Evolutionary conservation across 2,888 invertebrate genomes (phyloP).

Genomic region (Volucella zonaria): DNA sequence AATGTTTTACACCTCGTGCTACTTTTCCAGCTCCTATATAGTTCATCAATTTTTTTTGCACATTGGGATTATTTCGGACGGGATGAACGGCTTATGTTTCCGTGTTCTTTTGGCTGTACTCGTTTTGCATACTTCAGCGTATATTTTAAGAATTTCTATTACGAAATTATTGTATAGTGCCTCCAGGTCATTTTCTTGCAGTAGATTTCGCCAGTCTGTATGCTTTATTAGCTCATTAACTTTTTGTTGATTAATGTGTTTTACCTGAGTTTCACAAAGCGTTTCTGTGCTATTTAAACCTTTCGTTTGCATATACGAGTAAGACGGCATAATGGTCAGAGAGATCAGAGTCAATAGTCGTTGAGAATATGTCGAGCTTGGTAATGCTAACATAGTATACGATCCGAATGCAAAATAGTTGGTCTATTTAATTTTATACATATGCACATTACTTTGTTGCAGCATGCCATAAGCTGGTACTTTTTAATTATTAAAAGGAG

Average conservation of each 20-base stretch:
- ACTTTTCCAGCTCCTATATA: not conserved
- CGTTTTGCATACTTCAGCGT: constrained; percentile 11
- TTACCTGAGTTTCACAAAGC: not conserved
- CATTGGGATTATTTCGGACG: constrained; percentile 8
- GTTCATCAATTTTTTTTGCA: constrained; percentile 21
- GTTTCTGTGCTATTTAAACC: not conserved
- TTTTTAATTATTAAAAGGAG: no score
- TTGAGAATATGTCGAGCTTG: constrained; percentile 14
- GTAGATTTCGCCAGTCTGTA: no score
- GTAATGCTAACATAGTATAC: not conserved
- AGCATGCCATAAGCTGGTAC: no score
- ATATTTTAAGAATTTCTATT: constrained; percentile 23
- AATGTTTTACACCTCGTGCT: no score
- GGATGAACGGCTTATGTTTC: constrained; percentile 16
- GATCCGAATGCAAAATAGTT: no score
- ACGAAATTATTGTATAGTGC: no score
- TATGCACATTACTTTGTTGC: no score
- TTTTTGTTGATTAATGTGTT: no score
- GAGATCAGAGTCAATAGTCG: constrained; percentile 25
- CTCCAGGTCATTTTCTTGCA: no score
- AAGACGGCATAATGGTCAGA: constrained; percentile 24
- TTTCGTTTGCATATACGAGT: constrained; percentile 31
- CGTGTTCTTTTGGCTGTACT: not conserved
- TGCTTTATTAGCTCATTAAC: no score
- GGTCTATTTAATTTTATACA: no score